Percentiles rank a stretch among this genome's conserved stretches.
Evolutionary conservation across 2,888 invertebrate species (phyloP).

Genomic region (Drosophila koepferae): DNA sequence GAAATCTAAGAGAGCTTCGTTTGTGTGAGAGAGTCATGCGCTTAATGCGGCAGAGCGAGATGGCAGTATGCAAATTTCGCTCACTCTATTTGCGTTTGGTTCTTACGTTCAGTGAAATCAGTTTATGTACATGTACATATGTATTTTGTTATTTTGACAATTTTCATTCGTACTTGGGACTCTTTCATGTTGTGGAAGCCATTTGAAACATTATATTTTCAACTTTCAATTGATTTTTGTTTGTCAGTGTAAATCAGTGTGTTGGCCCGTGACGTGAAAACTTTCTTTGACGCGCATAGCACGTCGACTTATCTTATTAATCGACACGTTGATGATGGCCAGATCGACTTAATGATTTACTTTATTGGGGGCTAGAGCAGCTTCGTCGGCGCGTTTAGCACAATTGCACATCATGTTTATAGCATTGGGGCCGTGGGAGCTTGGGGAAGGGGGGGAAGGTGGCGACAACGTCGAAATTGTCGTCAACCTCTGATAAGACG

Average conservation of each 20-base stretch:
- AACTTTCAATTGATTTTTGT: neutral
- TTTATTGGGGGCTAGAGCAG: slow-evolving; percentile 1
- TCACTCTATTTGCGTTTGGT: neutral
- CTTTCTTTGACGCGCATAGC: neutral
- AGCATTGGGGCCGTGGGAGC: too few species aligned
- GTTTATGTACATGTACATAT: neutral
- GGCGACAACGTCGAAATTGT: slow-evolving; percentile 41
- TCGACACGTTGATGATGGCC: neutral
- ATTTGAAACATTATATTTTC: neutral
- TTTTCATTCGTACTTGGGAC: neutral
- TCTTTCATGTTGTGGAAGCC: neutral
- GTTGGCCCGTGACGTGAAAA: neutral
- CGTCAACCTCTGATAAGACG: slow-evolving; percentile 52
- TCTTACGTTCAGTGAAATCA: neutral
- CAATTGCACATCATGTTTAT: slow-evolving; percentile 17
- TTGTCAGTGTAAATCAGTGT: neutral
- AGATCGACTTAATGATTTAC: neutral
- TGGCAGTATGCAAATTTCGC: neutral
- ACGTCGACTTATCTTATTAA: neutral
- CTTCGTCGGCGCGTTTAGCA: neutral
- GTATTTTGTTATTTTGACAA: neutral
- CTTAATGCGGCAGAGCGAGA: neutral
- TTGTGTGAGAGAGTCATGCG: neutral
- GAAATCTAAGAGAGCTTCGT: slow-evolving; percentile 1
- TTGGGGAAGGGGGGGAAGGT: neutral